Evolutionary conservation across 64 coral and sea anemone genomes (phyloP).

Genomic region (Trachythela sp.): DNA sequence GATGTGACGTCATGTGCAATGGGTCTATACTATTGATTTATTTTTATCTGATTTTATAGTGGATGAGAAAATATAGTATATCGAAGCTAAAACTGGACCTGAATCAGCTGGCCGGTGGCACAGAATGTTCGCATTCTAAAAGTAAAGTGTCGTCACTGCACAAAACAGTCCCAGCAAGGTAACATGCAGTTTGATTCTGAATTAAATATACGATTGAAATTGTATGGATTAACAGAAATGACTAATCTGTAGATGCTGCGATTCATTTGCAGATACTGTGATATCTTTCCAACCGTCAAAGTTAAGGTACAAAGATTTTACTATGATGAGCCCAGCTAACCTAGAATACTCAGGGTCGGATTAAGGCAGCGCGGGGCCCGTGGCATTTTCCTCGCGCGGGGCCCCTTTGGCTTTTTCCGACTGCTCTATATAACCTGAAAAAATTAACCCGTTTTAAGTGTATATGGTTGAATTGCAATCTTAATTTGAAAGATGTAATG

Average conservation of each 20-base stretch:
- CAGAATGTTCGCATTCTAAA: constrained; percentile 93
- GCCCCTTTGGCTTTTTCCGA: too few relatives aligned
- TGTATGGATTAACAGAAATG: background rate
- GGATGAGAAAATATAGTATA: constrained; percentile 91
- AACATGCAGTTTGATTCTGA: background rate
- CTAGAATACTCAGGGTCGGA: background rate
- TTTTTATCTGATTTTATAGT: constrained; percentile 40
- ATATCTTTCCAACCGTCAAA: constrained; percentile 89
- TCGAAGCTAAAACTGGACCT: constrained; percentile 90
- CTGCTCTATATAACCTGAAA: too few relatives aligned
- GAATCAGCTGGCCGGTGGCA: constrained; percentile 76
- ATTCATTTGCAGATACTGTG: constrained; percentile 65
- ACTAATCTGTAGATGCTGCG: background rate
- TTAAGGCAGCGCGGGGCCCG: too few relatives aligned
- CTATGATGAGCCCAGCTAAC: background rate
- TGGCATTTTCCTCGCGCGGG: too few relatives aligned
- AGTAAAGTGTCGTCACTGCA: constrained; percentile 70
- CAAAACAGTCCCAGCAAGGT: constrained; percentile 91
- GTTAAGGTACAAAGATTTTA: constrained; percentile 58
- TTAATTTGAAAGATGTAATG: too few relatives aligned
- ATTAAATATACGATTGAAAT: background rate
- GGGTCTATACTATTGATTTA: too few relatives aligned
- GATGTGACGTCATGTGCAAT: too few relatives aligned
- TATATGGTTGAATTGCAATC: too few relatives aligned
- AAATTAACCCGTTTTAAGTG: too few relatives aligned